A percentile compares a stretch with the other conserved stretches of the same genome.
Conservation (phyloP, 2,797 vertebrate genomes). For the Cynopterus sphinx region DNA sequence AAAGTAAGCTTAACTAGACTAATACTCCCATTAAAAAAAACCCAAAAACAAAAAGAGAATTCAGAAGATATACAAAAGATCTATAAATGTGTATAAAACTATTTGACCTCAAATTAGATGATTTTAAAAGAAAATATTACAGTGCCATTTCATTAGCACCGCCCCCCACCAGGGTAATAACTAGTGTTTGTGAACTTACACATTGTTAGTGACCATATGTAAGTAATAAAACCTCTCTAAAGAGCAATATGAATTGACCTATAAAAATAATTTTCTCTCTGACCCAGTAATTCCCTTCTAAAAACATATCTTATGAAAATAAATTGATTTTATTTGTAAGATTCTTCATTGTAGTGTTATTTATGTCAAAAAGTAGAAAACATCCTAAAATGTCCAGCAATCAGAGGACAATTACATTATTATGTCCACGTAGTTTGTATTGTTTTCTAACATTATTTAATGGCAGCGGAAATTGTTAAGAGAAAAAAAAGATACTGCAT, state of each 20-base stretch:
- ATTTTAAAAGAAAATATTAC: slow-evolving; percentile 1
- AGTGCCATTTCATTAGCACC: neutral
- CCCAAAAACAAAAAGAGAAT: neutral
- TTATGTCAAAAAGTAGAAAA: slow-evolving; percentile 32
- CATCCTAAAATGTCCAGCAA: neutral
- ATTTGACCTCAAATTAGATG: neutral
- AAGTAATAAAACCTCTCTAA: slow-evolving; percentile 21
- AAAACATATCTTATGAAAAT: neutral
- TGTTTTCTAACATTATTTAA: slow-evolving; percentile 11
- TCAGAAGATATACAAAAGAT: neutral
- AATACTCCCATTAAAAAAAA: neutral
- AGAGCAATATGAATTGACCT: neutral
- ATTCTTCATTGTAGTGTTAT: slow-evolving; percentile 4
- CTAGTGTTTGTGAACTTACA: slow-evolving; percentile 32
- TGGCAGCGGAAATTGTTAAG: neutral
- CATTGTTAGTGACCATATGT: neutral
- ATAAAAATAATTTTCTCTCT: neutral
- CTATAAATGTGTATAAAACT: neutral
- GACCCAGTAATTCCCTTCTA: neutral
- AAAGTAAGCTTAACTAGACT: neutral
- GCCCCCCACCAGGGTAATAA: neutral
- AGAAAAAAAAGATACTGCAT: neutral
- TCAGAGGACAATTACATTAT: neutral
- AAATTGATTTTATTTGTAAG: slow-evolving; percentile 7
- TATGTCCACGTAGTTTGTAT: neutral